These are phyloP conservation scores for Gymnoscelis rufifasciata DNA, from an alignment of 2,888 invertebrate species.

Conservation along the genomic window DNA sequence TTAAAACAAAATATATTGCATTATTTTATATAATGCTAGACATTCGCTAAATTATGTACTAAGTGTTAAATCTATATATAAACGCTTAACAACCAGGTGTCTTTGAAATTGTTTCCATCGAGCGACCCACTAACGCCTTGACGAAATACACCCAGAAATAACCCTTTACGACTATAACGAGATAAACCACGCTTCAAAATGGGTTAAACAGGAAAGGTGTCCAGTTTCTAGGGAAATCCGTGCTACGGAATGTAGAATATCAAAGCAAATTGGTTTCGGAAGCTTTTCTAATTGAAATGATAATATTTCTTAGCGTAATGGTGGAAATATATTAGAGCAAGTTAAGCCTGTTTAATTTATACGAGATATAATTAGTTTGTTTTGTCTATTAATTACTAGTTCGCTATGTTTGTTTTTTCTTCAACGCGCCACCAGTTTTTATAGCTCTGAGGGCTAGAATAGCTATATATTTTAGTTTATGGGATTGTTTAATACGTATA, in stretches of 20 bases:
- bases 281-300: neutral
- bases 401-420: too few species aligned
- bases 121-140: conserved; percentile 48
- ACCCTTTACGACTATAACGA: conserved; percentile 22
- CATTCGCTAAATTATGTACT: neutral
- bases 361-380: too few species aligned
- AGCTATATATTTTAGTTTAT: too few species aligned
- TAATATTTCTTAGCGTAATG: neutral
- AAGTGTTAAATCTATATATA: conserved; percentile 10
- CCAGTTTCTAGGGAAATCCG: conserved; percentile 3
- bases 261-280: conserved; percentile 1
- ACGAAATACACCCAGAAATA: conserved; percentile 27
- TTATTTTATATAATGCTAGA: neutral
- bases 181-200: conserved; percentile 21
- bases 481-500: too few species aligned
- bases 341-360: too few species aligned
- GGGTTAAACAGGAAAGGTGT: conserved; percentile 21
- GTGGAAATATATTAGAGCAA: too few species aligned
- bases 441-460: too few species aligned
- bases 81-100: conserved; percentile 21
- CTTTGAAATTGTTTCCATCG: conserved; percentile 23
- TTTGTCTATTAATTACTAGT: too few species aligned
- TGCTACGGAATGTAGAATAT: neutral
- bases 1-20: neutral
- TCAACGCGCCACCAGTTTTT: too few species aligned